Percentiles rank a stretch among this genome's conserved stretches.
phyloP scores from a whole-genome alignment of 2,113 vertebrate genomes.

The Circaetus gallicus region DNA sequence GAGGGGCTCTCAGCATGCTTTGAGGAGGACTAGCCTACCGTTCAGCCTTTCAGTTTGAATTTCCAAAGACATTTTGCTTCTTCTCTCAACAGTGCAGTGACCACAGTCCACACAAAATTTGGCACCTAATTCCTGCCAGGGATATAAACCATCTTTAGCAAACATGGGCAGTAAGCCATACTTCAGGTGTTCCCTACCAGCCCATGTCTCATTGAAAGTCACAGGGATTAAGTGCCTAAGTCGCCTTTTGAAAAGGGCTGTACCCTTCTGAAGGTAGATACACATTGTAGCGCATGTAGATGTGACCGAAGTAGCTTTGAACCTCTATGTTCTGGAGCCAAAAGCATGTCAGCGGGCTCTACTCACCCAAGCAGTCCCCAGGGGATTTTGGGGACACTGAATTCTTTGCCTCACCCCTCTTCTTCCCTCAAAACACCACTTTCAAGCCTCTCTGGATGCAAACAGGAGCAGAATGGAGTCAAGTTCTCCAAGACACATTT shows the following conservation, averaged over 20 bases:
- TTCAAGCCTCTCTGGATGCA: background rate
- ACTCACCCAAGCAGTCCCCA: background rate
- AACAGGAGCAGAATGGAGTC: background rate
- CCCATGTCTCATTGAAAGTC: background rate
- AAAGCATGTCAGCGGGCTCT: background rate
- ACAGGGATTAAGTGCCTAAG: background rate
- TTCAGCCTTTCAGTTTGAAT: background rate
- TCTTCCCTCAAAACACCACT: background rate
- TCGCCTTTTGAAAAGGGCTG: background rate
- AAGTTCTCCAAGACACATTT: background rate
- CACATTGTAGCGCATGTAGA: rapidly evolving
- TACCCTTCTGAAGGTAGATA: background rate
- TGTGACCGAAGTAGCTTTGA: background rate
- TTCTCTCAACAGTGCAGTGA: background rate
- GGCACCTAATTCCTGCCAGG: background rate
- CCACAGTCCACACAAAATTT: background rate
- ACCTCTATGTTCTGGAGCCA: background rate
- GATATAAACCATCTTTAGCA: background rate
- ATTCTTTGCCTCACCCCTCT: background rate
- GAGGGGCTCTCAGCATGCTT: background rate
- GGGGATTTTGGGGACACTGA: background rate
- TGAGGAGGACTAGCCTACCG: background rate
- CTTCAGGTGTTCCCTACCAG: background rate
- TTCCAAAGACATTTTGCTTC: background rate
- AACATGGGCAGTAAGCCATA: background rate